These are phyloP conservation scores for Cercocebus atys DNA, from an alignment of 2,113 vertebrate genomes.

Conservation along the genomic window DNA sequence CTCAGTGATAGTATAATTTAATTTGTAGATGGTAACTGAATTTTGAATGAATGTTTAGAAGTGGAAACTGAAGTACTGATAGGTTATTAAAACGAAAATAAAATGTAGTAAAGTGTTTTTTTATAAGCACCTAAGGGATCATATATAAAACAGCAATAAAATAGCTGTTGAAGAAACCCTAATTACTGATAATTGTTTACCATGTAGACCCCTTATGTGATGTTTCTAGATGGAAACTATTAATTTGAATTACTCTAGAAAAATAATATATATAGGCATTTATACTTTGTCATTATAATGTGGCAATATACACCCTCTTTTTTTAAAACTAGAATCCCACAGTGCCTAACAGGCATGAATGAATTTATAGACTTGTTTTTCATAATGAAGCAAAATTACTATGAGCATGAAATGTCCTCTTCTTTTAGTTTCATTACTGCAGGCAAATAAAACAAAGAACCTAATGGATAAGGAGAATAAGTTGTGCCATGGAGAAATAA, in stretches of 20 bases:
- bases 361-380: constrained; percentile 81
- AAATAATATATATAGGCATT: constrained; percentile 75
- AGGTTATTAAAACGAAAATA: constrained; percentile 70
- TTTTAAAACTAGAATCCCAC: constrained; percentile 58
- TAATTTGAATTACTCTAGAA: constrained; percentile 82
- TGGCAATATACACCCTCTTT: constrained; percentile 55
- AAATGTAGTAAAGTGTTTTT: constrained; percentile 44
- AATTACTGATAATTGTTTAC: constrained; percentile 72
- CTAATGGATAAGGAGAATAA: constrained; percentile 79
- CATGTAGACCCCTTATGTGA: constrained; percentile 66
- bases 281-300: constrained; percentile 80
- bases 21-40: constrained; percentile 39
- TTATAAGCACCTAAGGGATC: constrained; percentile 64
- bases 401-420: constrained; percentile 77
- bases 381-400: constrained; percentile 74
- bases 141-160: constrained; percentile 66
- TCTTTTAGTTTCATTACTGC: constrained; percentile 76
- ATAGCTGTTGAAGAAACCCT: constrained; percentile 64
- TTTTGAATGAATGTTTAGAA: constrained; percentile 65
- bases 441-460: constrained; percentile 80
- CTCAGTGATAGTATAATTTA: constrained; percentile 41
- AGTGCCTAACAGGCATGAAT: constrained; percentile 69
- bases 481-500: constrained; percentile 75
- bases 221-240: constrained; percentile 77
- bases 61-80: constrained; percentile 49